phyloP scores from a whole-genome alignment of 2,113 vertebrate genomes.

The Lepisosteus osseus region DNA sequence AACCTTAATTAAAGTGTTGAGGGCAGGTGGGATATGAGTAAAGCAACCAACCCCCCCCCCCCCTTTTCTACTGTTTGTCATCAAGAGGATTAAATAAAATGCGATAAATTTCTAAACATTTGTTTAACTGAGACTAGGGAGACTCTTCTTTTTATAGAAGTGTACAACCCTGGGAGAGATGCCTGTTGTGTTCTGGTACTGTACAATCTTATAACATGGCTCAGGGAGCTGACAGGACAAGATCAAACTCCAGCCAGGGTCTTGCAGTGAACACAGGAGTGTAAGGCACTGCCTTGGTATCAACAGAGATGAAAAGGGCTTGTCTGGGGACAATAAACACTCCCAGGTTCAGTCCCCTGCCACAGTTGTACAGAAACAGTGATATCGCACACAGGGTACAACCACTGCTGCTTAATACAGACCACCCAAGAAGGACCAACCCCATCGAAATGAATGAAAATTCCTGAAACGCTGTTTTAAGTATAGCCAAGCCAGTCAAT shows the following conservation, averaged over 20 bases:
- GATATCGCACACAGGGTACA: neutral
- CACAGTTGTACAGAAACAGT: neutral
- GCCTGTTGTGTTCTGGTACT: no score
- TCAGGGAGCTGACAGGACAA: neutral
- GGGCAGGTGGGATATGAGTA: no score
- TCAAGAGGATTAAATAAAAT: no score
- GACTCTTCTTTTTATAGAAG: no score
- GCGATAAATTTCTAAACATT: no score
- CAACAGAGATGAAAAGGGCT: neutral
- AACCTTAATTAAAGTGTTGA: no score
- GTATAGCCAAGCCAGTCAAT: constrained; percentile 14
- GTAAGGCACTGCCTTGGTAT: neutral
- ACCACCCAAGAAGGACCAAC: constrained; percentile 35
- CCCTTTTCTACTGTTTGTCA: no score
- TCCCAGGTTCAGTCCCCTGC: neutral
- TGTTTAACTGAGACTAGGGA: no score
- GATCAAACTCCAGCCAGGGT: neutral
- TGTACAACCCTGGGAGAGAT: no score
- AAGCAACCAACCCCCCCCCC: no score
- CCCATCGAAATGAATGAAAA: constrained; percentile 27
- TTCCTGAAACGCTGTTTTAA: constrained; percentile 21
- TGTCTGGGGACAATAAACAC: neutral
- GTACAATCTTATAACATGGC: no score
- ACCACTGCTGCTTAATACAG: neutral
- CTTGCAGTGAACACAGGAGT: neutral